These are phyloP conservation scores for Bombus fervidus DNA, from an alignment of 1,140 invertebrate genomes.

Conservation along the genomic window DNA sequence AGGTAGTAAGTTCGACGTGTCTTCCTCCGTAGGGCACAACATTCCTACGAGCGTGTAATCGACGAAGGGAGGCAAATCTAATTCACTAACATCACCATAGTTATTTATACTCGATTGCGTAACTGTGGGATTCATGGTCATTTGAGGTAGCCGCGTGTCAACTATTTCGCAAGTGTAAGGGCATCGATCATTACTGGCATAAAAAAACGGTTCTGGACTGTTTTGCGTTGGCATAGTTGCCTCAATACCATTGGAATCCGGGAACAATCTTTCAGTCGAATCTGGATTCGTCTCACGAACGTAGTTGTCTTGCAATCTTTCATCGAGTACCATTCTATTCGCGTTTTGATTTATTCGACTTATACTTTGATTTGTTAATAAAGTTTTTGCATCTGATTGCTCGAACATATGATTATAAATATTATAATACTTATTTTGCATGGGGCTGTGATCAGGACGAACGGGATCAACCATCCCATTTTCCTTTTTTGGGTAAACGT, in stretches of 20 bases:
- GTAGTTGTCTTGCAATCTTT: constrained; percentile 70
- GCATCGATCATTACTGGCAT: constrained; percentile 74
- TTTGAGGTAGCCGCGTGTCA: constrained; percentile 74
- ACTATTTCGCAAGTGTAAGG: constrained; percentile 79
- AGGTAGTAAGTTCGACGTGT: constrained; percentile 49
- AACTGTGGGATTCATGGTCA: constrained; percentile 44
- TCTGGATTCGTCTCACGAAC: constrained; percentile 63
- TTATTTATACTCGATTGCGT: constrained; percentile 37
- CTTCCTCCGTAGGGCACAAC: constrained; percentile 77
- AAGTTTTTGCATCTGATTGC: constrained; percentile 61
- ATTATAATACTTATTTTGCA: constrained; percentile 57
- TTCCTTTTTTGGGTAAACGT: constrained; percentile 46
- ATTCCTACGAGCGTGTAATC: constrained; percentile 81
- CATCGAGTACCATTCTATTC: constrained; percentile 46
- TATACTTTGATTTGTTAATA: constrained; percentile 22
- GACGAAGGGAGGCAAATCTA: constrained; percentile 77
- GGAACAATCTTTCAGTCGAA: constrained; percentile 68
- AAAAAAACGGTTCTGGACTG: constrained; percentile 76
- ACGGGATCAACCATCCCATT: constrained; percentile 44
- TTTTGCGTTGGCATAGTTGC: constrained; percentile 66
- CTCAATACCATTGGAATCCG: constrained; percentile 57
- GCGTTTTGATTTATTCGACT: constrained; percentile 51
- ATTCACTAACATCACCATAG: constrained; percentile 72
- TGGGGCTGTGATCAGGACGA: constrained; percentile 62
- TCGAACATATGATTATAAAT: constrained; percentile 69